Base-by-base conservation (phyloP, 1,140 invertebrate species). In the Druon quercuslanigerum region DNA sequence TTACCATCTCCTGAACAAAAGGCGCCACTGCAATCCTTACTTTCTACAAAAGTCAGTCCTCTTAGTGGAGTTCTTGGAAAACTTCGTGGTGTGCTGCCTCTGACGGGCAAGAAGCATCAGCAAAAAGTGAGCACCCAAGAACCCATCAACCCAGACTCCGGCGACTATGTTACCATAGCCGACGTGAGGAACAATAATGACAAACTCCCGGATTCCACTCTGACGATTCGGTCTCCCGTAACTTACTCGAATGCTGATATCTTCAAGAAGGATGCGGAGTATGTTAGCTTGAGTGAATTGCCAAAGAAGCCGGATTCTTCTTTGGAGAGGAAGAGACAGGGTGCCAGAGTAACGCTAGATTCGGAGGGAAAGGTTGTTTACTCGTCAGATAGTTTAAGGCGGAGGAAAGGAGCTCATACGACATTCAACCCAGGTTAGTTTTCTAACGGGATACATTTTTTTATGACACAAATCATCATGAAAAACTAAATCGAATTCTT, bases 301-400 rank as follows among this genome's bases (percentile, higher is more conserved):
- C 95, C 95, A 19, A 91, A 89, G 75, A 91, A 91, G 56, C 86
- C 85, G 7, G 90, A 92, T 50, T 91, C 89, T 0, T 93, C 92
- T 1, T 78, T 93, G 50, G 92, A 93, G 85, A 93, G 88, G 85
- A 92, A 86, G 82, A 92, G 93, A 72, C 94, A 94, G 85, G 96
- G 96, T 20, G 96, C 96, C 9, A 93, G 96, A 85, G 96, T 97
- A 14, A 96, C 95, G 14, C 89, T 98, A 50, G 96, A 97, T 89
- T 95, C 97, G 1, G 95, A 97, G 84, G 97, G 97, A 16, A 96
- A 96, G 92, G 96, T 98, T 60, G 95, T 98, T 56, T 98, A 96
- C 88, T 96, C 96, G 75, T 98, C 96, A 1, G 97, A 98, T 83
- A 97, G 96, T 87, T 90, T 98, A 74, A 95, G 94, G 87, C 92